A percentile compares a stretch with the other conserved stretches of the same genome.
These are phyloP conservation scores for Bothrops jararaca DNA, from an alignment of 2,113 vertebrate species.

Conservation along the genomic window DNA sequence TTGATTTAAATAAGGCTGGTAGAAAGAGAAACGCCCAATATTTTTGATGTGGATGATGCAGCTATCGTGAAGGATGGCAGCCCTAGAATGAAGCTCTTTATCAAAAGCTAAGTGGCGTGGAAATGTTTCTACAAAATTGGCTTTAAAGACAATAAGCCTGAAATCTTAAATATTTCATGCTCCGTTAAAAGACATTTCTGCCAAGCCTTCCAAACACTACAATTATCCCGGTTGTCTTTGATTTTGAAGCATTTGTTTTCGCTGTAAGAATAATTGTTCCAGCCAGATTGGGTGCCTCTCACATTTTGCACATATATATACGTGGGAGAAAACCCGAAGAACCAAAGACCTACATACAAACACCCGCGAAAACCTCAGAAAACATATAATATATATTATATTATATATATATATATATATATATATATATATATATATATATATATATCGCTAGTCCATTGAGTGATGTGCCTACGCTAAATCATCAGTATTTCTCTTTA, in stretches of 20 bases:
- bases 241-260: neutral
- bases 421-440: too few species aligned
- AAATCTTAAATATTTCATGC: slow-evolving; percentile 3
- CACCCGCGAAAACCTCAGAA: too few species aligned
- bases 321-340: too few species aligned
- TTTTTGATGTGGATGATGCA: neutral
- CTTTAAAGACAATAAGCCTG: neutral
- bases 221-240: slow-evolving; percentile 3
- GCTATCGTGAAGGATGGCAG: neutral
- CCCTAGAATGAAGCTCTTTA: slow-evolving; percentile 2
- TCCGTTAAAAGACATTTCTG: neutral
- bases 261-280: neutral
- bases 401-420: too few species aligned
- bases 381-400: too few species aligned
- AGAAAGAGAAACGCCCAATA: neutral
- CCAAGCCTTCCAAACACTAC: neutral
- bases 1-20: neutral
- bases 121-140: neutral
- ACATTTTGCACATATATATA: neutral
- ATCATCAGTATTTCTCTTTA: neutral
- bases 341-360: too few species aligned
- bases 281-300: slow-evolving; percentile 1
- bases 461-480: too few species aligned
- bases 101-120: neutral
- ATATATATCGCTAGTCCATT: too few species aligned